Conservation (phyloP, 2,797 vertebrate species). For the Gymnothorax javanicus region DNA sequence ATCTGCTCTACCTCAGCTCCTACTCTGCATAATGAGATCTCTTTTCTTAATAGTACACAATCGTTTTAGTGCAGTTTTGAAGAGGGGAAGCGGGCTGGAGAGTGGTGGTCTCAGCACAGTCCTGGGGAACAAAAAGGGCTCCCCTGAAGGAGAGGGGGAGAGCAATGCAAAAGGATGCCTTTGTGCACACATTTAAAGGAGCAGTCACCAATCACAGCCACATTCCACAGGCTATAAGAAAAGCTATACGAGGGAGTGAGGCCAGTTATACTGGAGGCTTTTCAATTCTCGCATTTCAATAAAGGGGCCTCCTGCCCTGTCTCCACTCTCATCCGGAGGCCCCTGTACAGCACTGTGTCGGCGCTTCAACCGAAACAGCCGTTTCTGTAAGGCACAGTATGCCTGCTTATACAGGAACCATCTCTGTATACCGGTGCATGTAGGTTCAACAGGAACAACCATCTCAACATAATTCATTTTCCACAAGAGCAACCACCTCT, state of each 20-base stretch:
- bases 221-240: conserved; percentile 48
- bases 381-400: not conserved
- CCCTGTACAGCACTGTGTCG: not conserved
- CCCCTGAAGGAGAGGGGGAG: conserved; percentile 37
- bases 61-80: conserved; percentile 31
- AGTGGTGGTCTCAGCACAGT: conserved; percentile 27
- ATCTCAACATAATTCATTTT: not conserved
- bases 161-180: conserved; percentile 51
- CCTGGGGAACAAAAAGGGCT: conserved; percentile 32
- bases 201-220: conserved; percentile 47
- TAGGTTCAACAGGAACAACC: too few species aligned
- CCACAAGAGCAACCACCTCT: conserved; percentile 14
- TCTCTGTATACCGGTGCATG: too few species aligned
- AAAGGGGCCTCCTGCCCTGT: conserved; percentile 31
- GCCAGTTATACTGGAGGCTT: conserved; percentile 32
- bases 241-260: conserved; percentile 34
- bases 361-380: not conserved
- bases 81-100: not conserved
- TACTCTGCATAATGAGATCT: not conserved
- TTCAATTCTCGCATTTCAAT: conserved; percentile 16
- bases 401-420: too few species aligned
- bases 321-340: not conserved
- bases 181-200: conserved; percentile 51
- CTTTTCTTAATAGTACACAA: not conserved
- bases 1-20: not conserved